Evolutionary conservation across 2,113 vertebrate species (phyloP).

Genomic region (Isurus oxyrinchus): DNA sequence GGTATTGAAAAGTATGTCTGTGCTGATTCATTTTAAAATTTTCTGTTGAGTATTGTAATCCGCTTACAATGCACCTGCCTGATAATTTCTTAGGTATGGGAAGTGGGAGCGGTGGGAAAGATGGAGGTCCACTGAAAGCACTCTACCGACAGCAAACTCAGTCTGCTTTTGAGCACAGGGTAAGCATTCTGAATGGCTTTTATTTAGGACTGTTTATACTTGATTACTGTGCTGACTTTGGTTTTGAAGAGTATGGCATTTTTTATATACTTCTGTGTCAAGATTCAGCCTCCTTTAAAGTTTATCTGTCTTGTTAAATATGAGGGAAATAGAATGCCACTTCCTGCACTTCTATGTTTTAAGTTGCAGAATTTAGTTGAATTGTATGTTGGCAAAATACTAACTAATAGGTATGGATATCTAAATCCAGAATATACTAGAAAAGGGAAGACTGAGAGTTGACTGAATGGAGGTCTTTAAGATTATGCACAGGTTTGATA

Average conservation of each 20-base stretch:
- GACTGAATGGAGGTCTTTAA: neutral
- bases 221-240: neutral
- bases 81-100: constrained; percentile 80
- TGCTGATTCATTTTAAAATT: neutral
- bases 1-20: neutral
- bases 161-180: constrained; percentile 90
- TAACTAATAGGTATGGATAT: neutral
- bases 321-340: neutral
- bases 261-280: neutral
- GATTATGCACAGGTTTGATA: neutral
- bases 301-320: neutral
- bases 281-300: neutral
- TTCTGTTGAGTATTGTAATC: neutral
- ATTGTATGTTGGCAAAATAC: neutral
- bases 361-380: neutral
- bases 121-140: constrained; percentile 87
- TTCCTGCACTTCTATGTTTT: neutral
- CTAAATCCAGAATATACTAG: neutral
- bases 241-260: neutral
- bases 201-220: neutral
- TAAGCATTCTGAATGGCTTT: constrained; percentile 52
- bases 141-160: constrained; percentile 94
- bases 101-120: constrained; percentile 92
- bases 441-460: neutral
- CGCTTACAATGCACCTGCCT: neutral